These are phyloP conservation scores for Coecobrya sp. DNA, from an alignment of 2,888 invertebrate species.

Conservation along the genomic window DNA sequence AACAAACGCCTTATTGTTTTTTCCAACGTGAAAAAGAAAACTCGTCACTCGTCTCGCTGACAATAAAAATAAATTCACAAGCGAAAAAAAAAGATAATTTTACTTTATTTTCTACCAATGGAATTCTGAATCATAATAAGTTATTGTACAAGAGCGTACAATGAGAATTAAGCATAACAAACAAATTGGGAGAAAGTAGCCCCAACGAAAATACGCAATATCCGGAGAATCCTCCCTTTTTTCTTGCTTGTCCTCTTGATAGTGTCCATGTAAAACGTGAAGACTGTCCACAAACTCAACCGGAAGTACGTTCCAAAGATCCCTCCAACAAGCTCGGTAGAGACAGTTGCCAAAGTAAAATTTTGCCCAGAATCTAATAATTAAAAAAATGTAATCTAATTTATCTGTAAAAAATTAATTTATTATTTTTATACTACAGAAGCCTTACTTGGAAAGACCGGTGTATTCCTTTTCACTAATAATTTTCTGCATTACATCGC, in stretches of 20 bases:
- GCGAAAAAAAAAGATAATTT: neutral
- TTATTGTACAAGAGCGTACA: slow-evolving; percentile 5
- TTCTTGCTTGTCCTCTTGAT: neutral
- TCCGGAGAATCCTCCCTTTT: neutral
- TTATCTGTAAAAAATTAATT: neutral
- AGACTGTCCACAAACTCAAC: slow-evolving; percentile 55
- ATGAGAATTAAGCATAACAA: slow-evolving; percentile 49
- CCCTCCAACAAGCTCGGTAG: slow-evolving; percentile 83
- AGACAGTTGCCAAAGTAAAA: slow-evolving; percentile 82
- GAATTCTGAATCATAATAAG: neutral
- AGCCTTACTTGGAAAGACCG: slow-evolving; percentile 49
- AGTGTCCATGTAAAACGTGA: neutral
- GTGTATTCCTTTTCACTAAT: slow-evolving; percentile 64
- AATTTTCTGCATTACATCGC: slow-evolving; percentile 29
- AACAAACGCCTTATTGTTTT: neutral
- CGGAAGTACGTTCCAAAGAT: slow-evolving; percentile 76
- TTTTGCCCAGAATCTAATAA: slow-evolving; percentile 81
- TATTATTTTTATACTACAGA: neutral
- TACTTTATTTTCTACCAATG: neutral
- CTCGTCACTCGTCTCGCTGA: slow-evolving; percentile 1
- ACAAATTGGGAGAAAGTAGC: slow-evolving; percentile 48
- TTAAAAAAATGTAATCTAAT: neutral
- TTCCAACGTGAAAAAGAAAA: neutral
- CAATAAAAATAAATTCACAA: neutral
- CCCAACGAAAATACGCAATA: slow-evolving; percentile 32